Base-by-base conservation (phyloP, 2,888 invertebrate genomes). In the Morpho achilles region DNA sequence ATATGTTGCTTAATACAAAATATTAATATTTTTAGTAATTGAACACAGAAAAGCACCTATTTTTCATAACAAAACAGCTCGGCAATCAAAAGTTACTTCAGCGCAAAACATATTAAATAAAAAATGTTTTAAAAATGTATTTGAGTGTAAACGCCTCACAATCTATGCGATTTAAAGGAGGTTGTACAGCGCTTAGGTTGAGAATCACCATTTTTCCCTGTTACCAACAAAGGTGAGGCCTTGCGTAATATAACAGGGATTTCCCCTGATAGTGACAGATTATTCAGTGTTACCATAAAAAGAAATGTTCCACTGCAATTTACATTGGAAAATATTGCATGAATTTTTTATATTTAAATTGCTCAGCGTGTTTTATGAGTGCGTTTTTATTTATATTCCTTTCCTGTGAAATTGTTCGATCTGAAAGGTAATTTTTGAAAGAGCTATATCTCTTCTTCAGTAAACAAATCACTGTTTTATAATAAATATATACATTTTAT, bases 251-350 rank as follows among this genome's bases (percentile, higher is more conserved):
- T 73, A 74, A 71, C 74, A 58, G 66, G 72, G 71, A 80, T 78
- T 78, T 79, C 75, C 76, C 75, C 66, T 75, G 79, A 76, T 79
- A 75, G 76, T 76, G 77, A 79, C 77, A 79, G 75, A 78, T 80
- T 77, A 77, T 74, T 67, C 73, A 68, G 69, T 67, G 71, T 69
- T 72, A 66, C 70, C 66, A 60, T 63, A 64, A 61, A 67, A 67
- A 68, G 69, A 69, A 69, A 63, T 59, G 57, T 62, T 58, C 53
- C 59, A 50, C 54, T 62, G 58, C 60, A 58, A 60, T 59, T 56
- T 59, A 44, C 58, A 58, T 57, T 62, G 59, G 58, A 62, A 61
- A 62, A 60, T 59, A 59, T 62, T 62, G 49, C 60, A 62, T 62
- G 57, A 59, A 62, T 62, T 55, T 60, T 62, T 62, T 62, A 62